Base-by-base conservation (phyloP, 2,113 vertebrate genomes). In the Oenanthe melanoleuca region DNA sequence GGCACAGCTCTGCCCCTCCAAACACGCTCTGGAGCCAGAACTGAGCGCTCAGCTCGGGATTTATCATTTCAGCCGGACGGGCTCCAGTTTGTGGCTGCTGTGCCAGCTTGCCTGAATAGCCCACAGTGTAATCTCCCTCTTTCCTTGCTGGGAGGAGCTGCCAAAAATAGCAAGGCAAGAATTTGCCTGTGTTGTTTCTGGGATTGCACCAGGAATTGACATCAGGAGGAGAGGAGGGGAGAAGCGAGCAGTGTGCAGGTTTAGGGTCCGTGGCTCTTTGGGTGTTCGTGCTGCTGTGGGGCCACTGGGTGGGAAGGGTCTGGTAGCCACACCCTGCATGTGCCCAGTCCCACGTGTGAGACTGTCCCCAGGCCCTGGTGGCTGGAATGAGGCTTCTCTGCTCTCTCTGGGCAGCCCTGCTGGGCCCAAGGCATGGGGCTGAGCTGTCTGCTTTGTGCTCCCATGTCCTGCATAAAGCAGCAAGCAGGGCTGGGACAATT, bases 121-220 rank as follows among this genome's bases (percentile, higher is more conserved):
- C 91, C 38, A 5, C 94, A 97, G 88, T 97, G 89, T 97, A 79
- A 95, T 89, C 77, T 96, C 83, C 85, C 78, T 75, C 83, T 82
- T 80, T 64, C 80, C 78, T 88, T 67, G 65, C 67, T 70, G 92
- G 94, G 94, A 96, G 88, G 91, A 89, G 88, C 81, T 95, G 97
- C 96, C 95, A 97, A 96, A 96, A 97, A 97, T 96, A 97, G 93
- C 96, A 96, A 91, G 89, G 44, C 92, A 96, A 92, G 95, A 97
- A 97, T 95, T 96, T 93, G 23, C 77, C 85, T 53, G 1, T 97
- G 95, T 97, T 97, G 92, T 97, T 97, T 95, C 95, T 97, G 95
- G 93, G 94, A 95, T 93, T 88, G 92, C 88, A 96, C 94, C 96
- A 96, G 77, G 69, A 94, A 93, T 4, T 81, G 95, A 93, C 91